A percentile compares a stretch with the other conserved stretches of the same genome.
Evolutionary conservation across 1,140 invertebrate species (phyloP).

Genomic region (Papilio polyxenes): DNA sequence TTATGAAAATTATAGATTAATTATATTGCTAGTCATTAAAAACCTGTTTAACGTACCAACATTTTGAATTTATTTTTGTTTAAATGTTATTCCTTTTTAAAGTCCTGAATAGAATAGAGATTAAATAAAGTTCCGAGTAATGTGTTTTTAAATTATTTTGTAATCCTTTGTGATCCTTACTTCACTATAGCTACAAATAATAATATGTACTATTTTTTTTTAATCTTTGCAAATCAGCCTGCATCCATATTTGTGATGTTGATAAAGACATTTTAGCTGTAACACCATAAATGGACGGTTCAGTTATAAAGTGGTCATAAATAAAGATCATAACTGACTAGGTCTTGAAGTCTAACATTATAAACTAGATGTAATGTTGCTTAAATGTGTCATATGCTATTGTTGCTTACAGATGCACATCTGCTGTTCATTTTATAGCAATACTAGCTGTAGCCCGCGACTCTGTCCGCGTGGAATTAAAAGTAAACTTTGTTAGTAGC

Average conservation of each 20-base stretch:
- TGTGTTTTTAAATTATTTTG: not conserved
- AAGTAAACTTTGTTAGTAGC: too few relatives aligned
- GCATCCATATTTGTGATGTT: not conserved
- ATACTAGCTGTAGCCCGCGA: not conserved
- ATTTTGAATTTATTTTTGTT: not conserved
- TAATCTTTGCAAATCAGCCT: too few relatives aligned
- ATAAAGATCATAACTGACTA: not conserved
- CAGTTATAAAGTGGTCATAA: not conserved
- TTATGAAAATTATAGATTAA: constrained; percentile 6
- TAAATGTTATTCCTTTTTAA: not conserved
- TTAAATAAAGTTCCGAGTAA: not conserved
- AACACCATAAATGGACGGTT: not conserved
- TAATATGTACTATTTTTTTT: too few relatives aligned
- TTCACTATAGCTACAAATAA: not conserved
- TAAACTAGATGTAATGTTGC: not conserved
- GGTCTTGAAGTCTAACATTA: not conserved
- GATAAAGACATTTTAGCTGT: not conserved
- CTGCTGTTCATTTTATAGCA: not conserved
- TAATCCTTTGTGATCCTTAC: not conserved
- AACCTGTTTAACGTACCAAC: not conserved
- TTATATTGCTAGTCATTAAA: not conserved
- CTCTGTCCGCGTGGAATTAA: too few relatives aligned
- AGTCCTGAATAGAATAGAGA: not conserved
- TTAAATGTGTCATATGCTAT: not conserved
- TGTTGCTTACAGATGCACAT: not conserved